Evolutionary conservation across 2,113 vertebrate genomes (phyloP), one percentile per base, ranked within the genome.

Genomic region (Probosciger aterrimus): DNA sequence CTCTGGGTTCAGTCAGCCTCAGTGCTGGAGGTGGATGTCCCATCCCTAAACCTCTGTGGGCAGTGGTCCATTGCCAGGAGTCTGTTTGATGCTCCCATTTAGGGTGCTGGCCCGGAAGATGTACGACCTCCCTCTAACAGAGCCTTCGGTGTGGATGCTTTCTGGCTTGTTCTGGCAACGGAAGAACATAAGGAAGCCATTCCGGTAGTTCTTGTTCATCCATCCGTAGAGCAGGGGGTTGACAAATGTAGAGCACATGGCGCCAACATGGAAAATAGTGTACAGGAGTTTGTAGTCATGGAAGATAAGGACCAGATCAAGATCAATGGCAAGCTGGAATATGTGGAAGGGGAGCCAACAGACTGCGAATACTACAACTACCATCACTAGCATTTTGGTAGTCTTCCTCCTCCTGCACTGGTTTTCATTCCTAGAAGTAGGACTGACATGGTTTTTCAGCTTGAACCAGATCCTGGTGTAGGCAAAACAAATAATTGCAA

Each of bases 121-220:
- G 46, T 97, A 95, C 0, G 98, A 98, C 47, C 98, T 97, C 28
- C 98, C 98, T 92, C 98, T 97, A 70, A 99, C 97, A 1, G 99
- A 99, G 18, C 98, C 98, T 55, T 99, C 99, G 0, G 98, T 97
- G 90, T 98, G 98, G 91, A 99, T 98, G 78, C 96, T 97, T 30
- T 99, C 98, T 0, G 98, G 98, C 77, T 98, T 99, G 86, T 99
- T 97, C 91, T 99, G 98, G 37, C 99, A 99, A 60, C 98, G 98
- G 95, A 99, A 99, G 69, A 99, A 98, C 98, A 98, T 98, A 30
- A 99, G 97, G 96, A 99, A 99, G 59, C 99, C 99, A 0, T 99
- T 99, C 86, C 99, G 97, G 97, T 99, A 99, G 97, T 99, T 99
- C 97, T 99, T 99, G 97, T 99, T 99, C 99, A 99, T 99, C 99